Evolutionary conservation across 2,888 invertebrate species (phyloP).

Genomic region (Hetaerina titia): DNA sequence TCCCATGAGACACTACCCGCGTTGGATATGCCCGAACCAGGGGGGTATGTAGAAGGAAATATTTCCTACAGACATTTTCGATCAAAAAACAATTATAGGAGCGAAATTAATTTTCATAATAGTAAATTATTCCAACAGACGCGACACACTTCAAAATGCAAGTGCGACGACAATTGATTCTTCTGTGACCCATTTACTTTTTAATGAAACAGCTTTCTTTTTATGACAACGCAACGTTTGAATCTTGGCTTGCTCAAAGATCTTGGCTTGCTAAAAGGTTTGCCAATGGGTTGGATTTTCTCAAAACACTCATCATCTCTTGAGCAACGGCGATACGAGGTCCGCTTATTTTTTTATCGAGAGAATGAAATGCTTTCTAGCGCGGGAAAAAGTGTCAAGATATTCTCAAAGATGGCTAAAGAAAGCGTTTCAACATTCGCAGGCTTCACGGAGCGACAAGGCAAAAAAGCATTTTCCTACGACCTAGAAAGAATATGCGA

Average conservation of each 20-base stretch:
- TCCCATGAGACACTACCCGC: not conserved
- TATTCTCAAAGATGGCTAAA: slow-evolving; percentile 41
- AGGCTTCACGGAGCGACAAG: slow-evolving; percentile 12
- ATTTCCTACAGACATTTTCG: not conserved
- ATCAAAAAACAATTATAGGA: not conserved
- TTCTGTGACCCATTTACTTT: not conserved
- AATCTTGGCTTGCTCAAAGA: slow-evolving; percentile 5
- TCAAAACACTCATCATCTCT: not conserved
- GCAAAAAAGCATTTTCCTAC: not conserved
- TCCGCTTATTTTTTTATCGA: slow-evolving; percentile 25
- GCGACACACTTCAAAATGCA: not conserved
- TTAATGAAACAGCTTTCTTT: not conserved
- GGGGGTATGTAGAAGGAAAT: not conserved
- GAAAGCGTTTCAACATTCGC: slow-evolving; percentile 28
- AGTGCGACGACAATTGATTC: slow-evolving; percentile 18
- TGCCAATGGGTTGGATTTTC: slow-evolving; percentile 1
- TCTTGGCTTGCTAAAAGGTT: slow-evolving; percentile 10
- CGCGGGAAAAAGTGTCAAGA: slow-evolving; percentile 40
- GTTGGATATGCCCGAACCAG: not conserved
- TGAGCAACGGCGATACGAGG: not conserved
- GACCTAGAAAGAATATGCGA: not conserved
- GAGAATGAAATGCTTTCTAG: slow-evolving; percentile 33
- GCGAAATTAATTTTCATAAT: no score
- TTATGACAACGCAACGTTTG: slow-evolving; percentile 4
- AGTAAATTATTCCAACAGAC: not conserved